Evolutionary conservation across 2,888 invertebrate genomes (phyloP).

Genomic region (Automeris io): DNA sequence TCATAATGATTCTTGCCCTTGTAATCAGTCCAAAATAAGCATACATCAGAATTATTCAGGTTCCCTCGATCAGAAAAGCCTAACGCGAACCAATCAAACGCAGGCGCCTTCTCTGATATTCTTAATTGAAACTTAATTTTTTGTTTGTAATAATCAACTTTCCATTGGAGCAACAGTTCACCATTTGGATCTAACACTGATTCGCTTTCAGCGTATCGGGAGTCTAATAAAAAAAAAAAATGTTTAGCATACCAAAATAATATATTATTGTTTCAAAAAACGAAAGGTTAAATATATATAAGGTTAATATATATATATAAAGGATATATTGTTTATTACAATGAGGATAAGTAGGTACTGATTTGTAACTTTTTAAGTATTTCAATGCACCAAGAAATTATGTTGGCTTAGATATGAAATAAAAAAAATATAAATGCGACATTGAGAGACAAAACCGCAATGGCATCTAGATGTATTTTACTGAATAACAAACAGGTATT

Average conservation of each 20-base stretch:
- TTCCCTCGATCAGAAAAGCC: conserved; percentile 92
- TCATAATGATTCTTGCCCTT: conserved; percentile 73
- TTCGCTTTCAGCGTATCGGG: conserved; percentile 49
- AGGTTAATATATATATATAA: too few species aligned
- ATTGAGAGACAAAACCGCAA: too few species aligned
- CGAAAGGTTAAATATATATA: too few species aligned
- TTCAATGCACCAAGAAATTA: too few species aligned
- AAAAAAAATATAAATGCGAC: too few species aligned
- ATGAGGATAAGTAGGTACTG: too few species aligned
- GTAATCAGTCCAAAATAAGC: conserved; percentile 87
- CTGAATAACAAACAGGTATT: neutral
- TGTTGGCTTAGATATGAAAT: too few species aligned
- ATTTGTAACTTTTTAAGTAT: too few species aligned
- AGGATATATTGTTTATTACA: too few species aligned
- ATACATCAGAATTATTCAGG: conserved; percentile 85
- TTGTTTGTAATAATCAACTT: conserved; percentile 44
- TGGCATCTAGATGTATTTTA: too few species aligned
- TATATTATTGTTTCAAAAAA: too few species aligned
- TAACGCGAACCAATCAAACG: conserved; percentile 85
- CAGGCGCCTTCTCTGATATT: conserved; percentile 58
- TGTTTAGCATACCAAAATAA: too few species aligned
- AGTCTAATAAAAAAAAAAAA: conserved; percentile 28
- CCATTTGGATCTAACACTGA: conserved; percentile 61
- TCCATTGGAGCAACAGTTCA: conserved; percentile 56
- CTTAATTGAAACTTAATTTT: conserved; percentile 71